Base-by-base conservation (phyloP, 1,140 invertebrate species). In the Ectropis grisescens region DNA sequence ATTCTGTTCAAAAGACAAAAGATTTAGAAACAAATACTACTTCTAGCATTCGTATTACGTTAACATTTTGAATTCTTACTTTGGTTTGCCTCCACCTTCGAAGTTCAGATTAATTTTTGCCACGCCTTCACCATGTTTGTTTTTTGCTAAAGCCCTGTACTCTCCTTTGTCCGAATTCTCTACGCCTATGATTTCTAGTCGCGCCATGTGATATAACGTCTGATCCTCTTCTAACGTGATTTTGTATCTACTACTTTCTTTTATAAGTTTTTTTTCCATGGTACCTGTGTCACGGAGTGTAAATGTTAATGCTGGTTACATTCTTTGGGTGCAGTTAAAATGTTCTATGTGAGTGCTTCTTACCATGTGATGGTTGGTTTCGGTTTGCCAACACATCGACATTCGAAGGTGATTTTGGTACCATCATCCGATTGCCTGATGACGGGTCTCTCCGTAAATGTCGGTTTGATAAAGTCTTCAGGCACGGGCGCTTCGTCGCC, bases 61-160 rank as follows among this genome's bases (percentile, higher is more conserved):
- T 24, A 23, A 25, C 13, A 36, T 25, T 28, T 33, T 7, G 16
- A 37, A 13, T 37, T 71, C 90, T 88, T 90, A 93, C 92, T 94
- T 94, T 47, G 90, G 89, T 85, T 91, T 94, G 49, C 90, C 92
- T 55, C 90, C 89, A 60, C 91, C 92, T 83, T 95, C 93, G 81
- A 97, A 96, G 84, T 97, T 98, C 10, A 99, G 85, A 85, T 97
- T 98, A 66, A 98, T 97, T 45, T 94, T 96, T 26, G 97, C 94
- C 24, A 91, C 89, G 32, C 94, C 94, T 82, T 95, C 92, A 42
- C 97, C 97, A 52, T 93, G 89, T 64, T 90, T 91, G 82, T 98
- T 99, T 83, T 89, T 94, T 27, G 96, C 96, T 10, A 93, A 85
- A 37, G 94, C 95, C 71, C 90, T 93, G 82, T 98, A 99, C 70